Conservation (phyloP, 2,888 invertebrate species). For the Ditula angustiorana region DNA sequence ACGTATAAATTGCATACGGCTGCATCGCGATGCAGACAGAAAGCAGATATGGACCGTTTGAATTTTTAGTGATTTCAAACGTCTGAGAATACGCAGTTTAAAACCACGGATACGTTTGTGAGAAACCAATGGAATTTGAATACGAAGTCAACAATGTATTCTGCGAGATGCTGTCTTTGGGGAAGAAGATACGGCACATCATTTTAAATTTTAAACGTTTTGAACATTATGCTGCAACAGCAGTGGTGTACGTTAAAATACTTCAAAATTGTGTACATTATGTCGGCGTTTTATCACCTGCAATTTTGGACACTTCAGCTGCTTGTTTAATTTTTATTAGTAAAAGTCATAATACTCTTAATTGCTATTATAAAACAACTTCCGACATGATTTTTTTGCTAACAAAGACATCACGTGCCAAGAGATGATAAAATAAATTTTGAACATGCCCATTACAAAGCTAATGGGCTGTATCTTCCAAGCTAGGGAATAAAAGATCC, state of each 20-base stretch:
- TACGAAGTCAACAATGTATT: constrained; percentile 29
- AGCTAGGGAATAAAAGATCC: constrained; percentile 83
- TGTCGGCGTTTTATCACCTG: neutral
- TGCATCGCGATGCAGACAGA: constrained; percentile 44
- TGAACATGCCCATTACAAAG: constrained; percentile 81
- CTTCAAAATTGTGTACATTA: constrained; percentile 1
- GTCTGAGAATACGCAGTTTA: constrained; percentile 19
- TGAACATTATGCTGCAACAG: constrained; percentile 1
- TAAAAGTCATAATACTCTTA: constrained; percentile 6
- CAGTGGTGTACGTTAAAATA: neutral
- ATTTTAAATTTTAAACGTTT: neutral
- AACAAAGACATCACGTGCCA: constrained; percentile 83
- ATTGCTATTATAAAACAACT: constrained; percentile 41
- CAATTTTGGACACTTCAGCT: neutral
- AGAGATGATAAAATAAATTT: constrained; percentile 84
- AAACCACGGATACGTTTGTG: constrained; percentile 20
- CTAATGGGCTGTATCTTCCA: constrained; percentile 84
- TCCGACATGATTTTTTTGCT: constrained; percentile 45
- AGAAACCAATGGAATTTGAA: constrained; percentile 30
- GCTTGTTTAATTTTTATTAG: constrained; percentile 4
- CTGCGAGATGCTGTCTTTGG: neutral
- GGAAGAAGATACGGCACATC: neutral
- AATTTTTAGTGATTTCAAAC: constrained; percentile 37
- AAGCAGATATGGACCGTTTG: constrained; percentile 34
- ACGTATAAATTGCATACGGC: constrained; percentile 73